A percentile compares a stretch with the other conserved stretches of the same genome.
These are phyloP conservation scores for Zoroaster sp. DNA, from an alignment of 53 echinoderm and acorn worm species.

Conservation along the genomic window DNA sequence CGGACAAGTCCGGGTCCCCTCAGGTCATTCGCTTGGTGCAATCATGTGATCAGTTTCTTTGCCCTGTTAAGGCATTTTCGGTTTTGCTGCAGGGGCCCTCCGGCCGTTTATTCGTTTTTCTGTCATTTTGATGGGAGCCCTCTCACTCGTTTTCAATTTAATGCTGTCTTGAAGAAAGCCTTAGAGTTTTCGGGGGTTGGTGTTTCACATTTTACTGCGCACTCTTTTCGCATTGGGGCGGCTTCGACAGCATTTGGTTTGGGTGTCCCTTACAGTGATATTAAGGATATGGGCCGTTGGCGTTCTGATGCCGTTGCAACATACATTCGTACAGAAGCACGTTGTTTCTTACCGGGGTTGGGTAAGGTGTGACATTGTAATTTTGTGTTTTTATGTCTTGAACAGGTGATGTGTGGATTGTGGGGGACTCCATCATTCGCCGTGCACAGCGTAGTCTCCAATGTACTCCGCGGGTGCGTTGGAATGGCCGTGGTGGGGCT, in stretches of 20 bases:
- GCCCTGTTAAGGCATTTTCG: not conserved
- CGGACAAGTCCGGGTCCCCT: not conserved
- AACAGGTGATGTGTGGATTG: not conserved
- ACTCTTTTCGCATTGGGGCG: slow-evolving; percentile 47
- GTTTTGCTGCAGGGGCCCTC: not conserved
- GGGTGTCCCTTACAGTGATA: not conserved
- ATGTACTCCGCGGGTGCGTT: not conserved
- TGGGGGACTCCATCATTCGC: not conserved
- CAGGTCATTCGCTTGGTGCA: not conserved
- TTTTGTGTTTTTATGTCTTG: not conserved
- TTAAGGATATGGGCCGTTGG: too few species aligned
- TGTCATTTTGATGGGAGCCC: slow-evolving; percentile 16
- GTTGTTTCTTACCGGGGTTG: not conserved
- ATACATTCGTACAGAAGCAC: not conserved
- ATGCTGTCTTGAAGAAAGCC: not conserved
- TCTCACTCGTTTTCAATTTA: slow-evolving; percentile 19
- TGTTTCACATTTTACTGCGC: not conserved
- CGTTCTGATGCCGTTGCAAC: not conserved
- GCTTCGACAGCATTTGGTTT: slow-evolving; percentile 4
- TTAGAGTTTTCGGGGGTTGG: not conserved
- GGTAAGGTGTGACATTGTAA: not conserved
- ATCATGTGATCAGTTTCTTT: not conserved
- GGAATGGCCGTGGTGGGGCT: not conserved
- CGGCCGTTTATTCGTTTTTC: not conserved
- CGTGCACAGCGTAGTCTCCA: not conserved